Conservation (phyloP, 2,113 vertebrate species). For the Procavia capensis region DNA sequence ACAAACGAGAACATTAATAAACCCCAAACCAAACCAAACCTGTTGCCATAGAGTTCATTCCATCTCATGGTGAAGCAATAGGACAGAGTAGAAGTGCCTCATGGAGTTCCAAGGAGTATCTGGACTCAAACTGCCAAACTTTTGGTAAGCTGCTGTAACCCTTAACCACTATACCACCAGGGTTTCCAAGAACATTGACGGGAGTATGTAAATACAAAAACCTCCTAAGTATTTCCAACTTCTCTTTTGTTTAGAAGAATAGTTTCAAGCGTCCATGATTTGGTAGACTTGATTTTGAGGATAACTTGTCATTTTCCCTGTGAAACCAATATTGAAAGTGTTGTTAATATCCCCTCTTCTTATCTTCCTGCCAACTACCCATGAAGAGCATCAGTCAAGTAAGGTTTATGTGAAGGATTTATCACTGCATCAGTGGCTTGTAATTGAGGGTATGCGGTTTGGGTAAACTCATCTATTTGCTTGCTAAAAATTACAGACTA, state of each 20-base stretch:
- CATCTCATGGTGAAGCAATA: too few species aligned
- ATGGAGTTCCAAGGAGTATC: too few species aligned
- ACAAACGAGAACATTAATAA: background rate
- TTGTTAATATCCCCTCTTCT: background rate
- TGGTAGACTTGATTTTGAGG: background rate
- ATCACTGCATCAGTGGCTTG: background rate
- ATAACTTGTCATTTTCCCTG: background rate
- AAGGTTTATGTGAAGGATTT: background rate
- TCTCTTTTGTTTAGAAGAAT: background rate
- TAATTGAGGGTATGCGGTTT: background rate
- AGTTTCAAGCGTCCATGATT: slow-evolving; percentile 29
- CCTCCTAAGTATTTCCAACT: background rate
- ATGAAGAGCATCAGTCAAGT: background rate
- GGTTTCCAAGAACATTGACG: background rate
- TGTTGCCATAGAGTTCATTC: too few species aligned
- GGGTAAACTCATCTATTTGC: background rate
- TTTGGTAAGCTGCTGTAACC: too few species aligned
- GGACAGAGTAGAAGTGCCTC: too few species aligned
- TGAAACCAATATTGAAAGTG: slow-evolving; percentile 36
- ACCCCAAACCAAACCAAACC: too few species aligned
- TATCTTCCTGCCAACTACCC: background rate
- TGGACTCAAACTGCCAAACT: too few species aligned
- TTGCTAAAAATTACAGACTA: background rate
- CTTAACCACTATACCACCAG: too few species aligned
- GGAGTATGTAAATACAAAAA: background rate